Evolutionary conservation across 2,888 invertebrate species (phyloP).

Genomic region (Aporophyla nigra): DNA sequence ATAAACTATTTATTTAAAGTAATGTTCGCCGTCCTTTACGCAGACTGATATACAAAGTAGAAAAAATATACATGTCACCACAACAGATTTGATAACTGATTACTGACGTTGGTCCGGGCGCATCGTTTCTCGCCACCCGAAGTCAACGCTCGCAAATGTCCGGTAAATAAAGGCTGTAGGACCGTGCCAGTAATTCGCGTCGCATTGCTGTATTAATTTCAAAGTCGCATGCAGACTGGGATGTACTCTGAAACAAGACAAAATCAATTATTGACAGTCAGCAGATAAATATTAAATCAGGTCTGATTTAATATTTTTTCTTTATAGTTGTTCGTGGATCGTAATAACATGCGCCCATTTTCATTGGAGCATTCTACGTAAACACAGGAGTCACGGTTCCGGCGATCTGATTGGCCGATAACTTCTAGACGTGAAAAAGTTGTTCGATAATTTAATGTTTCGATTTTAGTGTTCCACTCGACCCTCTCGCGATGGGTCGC

Average conservation of each 20-base stretch:
- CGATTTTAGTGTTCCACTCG: too few relatives aligned
- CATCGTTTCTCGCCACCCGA: conserved; percentile 13
- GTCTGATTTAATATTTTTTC: background rate
- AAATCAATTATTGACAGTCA: background rate
- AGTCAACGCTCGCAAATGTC: conserved; percentile 45
- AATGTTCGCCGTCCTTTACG: conserved; percentile 76
- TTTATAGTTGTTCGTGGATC: background rate
- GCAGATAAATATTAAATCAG: background rate
- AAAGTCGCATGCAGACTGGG: conserved; percentile 62
- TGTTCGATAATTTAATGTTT: too few relatives aligned
- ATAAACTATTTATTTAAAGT: conserved; percentile 77
- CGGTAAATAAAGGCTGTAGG: conserved; percentile 59
- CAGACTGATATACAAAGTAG: conserved; percentile 87
- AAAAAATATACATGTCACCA: conserved; percentile 89
- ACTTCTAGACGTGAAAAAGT: too few relatives aligned
- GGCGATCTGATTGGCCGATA: too few relatives aligned
- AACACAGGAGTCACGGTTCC: too few relatives aligned
- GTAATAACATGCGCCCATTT: too few relatives aligned
- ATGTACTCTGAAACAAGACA: conserved; percentile 66
- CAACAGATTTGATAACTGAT: conserved; percentile 67
- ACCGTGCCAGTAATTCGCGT: conserved; percentile 59
- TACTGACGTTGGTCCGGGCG: conserved; percentile 34
- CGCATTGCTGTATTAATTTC: conserved; percentile 63
- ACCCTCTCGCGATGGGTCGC: too few relatives aligned
- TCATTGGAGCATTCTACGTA: too few relatives aligned